Conservation (phyloP, 2,888 invertebrate genomes). For the Oligia fasciuncula region DNA sequence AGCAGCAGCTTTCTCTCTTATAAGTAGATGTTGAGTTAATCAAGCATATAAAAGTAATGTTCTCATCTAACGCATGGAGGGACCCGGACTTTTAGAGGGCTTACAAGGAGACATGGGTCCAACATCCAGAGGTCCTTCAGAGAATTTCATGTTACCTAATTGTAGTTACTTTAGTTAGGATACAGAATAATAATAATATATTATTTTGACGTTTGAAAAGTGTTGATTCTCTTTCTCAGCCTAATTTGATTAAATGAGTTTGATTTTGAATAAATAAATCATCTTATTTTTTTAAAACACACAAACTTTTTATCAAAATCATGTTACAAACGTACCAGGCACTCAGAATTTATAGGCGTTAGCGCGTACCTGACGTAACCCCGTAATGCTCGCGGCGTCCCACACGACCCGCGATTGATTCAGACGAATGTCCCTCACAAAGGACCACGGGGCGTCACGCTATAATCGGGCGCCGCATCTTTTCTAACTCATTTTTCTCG, state of each 20-base stretch:
- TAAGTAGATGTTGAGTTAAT: slow-evolving; percentile 22
- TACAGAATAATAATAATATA: background rate
- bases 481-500: slow-evolving; percentile 91
- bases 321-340: slow-evolving; percentile 67
- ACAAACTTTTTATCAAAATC: background rate
- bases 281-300: background rate
- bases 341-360: slow-evolving; percentile 71
- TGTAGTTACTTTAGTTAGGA: background rate
- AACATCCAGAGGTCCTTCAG: slow-evolving; percentile 29
- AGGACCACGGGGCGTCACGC: slow-evolving; percentile 83
- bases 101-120: slow-evolving; percentile 40
- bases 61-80: slow-evolving; percentile 21
- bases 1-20: background rate
- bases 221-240: background rate
- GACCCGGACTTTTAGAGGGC: slow-evolving; percentile 29
- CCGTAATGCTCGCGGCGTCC: slow-evolving; percentile 74
- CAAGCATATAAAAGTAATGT: slow-evolving; percentile 29
- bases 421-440: slow-evolving; percentile 86
- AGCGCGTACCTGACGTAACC: slow-evolving; percentile 75
- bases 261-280: background rate
- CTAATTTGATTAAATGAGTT: background rate
- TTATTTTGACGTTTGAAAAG: background rate
- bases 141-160: slow-evolving; percentile 27
- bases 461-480: slow-evolving; percentile 89
- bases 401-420: slow-evolving; percentile 84